Evolutionary conservation across 2,888 invertebrate species (phyloP).

Genomic region (Synanthedon myopaeformis): DNA sequence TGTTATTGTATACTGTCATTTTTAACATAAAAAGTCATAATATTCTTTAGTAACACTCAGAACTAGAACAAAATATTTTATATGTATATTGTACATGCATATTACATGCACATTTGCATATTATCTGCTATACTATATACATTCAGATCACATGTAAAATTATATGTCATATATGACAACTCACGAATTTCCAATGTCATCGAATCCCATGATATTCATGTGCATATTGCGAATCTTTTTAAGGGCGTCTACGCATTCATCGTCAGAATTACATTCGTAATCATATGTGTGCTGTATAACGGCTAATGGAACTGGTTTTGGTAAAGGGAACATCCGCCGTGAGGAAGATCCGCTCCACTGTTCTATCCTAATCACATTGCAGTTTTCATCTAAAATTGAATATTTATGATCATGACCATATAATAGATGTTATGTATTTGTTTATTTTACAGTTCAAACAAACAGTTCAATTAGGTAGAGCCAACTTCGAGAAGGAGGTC

Average conservation of each 20-base stretch:
- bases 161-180: conserved; percentile 11
- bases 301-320: conserved; percentile 56
- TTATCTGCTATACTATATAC: no score
- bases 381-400: conserved; percentile 15
- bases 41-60: no score
- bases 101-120: no score
- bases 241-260: conserved; percentile 42
- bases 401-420: neutral
- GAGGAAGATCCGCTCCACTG: conserved; percentile 29
- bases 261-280: conserved; percentile 43
- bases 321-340: conserved; percentile 16
- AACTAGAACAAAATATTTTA: no score
- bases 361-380: conserved; percentile 26
- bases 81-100: no score
- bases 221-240: conserved; percentile 64
- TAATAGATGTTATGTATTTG: no score
- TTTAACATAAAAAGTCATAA: no score
- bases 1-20: no score
- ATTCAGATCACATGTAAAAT: no score
- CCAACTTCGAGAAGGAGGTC: no score
- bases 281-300: conserved; percentile 72
- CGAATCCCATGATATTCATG: conserved; percentile 49
- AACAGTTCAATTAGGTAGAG: no score
- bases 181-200: conserved; percentile 73
- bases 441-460: no score